Evolutionary conservation across 2,113 vertebrate genomes (phyloP), one percentile per base, ranked within the genome.

Genomic region (Nothoprocta perdicaria): DNA sequence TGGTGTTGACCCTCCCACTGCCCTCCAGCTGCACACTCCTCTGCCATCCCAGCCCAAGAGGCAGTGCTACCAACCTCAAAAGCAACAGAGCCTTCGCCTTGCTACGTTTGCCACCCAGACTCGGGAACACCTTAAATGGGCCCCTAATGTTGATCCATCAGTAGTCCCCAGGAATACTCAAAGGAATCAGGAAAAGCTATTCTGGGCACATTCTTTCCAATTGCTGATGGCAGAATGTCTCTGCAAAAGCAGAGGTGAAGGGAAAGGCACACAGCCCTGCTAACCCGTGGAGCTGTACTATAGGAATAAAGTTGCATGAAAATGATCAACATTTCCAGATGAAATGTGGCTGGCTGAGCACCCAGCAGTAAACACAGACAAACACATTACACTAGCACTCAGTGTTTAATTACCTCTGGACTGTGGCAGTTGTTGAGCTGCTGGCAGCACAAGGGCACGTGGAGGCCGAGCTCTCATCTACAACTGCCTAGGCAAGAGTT

Each of bases 371-470:
- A 93, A 84, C 41, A 68, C 0, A 80, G 13, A 63, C 71, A 95
- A 73, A 86, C 40, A 71, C 14, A 77, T 79, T 61, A 83, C 6
- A 2, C 26, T 46, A 40, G 74, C 90, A 73, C 31, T 90, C 83
- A 93, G 74, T 90, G 81, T 90, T 93, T 90, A 94, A 93, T 92
- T 95, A 90, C 84, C 84, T 90, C 84, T 87, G 78, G 81, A 33
- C 75, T 77, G 14, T 26, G 61, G 58, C 61, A 74, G 81, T 92
- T 80, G 50, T 71, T 90, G 88, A 94, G 86, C 74, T 93, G 80
- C 60, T 65, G 92, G 74, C 74, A 90, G 67, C 81, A 71, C 77
- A 40, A 77, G 52, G 46, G 29, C 53, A 55, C 69, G 33, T 50
- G 72, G 35, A 73, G 58, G 53, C 84, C 92, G 90, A 60, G 61